Conservation (phyloP, 2,888 invertebrate species). For the Meiosimyza decipiens region DNA sequence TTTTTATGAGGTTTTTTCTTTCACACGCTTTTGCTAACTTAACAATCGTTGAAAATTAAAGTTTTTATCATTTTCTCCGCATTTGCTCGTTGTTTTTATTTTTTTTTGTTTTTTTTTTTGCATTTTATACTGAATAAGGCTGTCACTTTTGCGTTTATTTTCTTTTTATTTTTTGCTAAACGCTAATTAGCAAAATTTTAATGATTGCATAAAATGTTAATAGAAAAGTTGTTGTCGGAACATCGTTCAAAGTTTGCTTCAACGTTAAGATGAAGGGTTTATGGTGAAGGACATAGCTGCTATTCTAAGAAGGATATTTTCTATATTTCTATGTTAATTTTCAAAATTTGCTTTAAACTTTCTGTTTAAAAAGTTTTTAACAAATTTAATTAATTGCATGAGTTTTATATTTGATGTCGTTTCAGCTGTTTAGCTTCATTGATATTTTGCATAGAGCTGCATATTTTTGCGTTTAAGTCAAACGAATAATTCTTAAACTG, state of each 20-base stretch:
- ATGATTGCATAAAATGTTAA: slow-evolving; percentile 3
- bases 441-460: too few species aligned
- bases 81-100: background rate
- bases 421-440: too few species aligned
- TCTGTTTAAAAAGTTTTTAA: too few species aligned
- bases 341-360: too few species aligned
- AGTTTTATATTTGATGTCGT: too few species aligned
- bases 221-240: background rate
- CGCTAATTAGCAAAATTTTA: slow-evolving; percentile 12
- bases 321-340: too few species aligned
- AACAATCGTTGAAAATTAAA: slow-evolving; percentile 25
- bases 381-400: too few species aligned
- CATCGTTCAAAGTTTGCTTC: background rate
- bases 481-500: too few species aligned
- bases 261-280: too few species aligned
- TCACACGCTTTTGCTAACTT: background rate
- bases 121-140: background rate
- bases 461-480: too few species aligned
- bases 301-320: too few species aligned
- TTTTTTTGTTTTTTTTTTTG: background rate
- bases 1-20: background rate
- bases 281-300: too few species aligned
- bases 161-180: background rate
- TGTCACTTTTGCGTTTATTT: background rate
- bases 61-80: slow-evolving; percentile 24